A percentile compares a stretch with the other conserved stretches of the same genome.
These are phyloP conservation scores for Perccottus glenii DNA, from an alignment of 2,113 vertebrate genomes.

Conservation along the genomic window DNA sequence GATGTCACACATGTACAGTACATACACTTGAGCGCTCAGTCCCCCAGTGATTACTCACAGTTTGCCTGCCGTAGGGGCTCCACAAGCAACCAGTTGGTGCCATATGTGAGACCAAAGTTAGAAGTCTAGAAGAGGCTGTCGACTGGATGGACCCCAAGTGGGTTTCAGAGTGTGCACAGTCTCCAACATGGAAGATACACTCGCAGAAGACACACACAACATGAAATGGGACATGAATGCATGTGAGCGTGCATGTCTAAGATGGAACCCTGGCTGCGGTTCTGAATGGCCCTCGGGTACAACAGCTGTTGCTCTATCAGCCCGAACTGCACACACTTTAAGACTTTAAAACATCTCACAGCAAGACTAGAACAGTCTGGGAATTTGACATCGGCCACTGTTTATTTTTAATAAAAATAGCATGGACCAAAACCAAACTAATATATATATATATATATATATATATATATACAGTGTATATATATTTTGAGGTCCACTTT, in stretches of 20 bases:
- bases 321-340: slow-evolving; percentile 5
- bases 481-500: no score
- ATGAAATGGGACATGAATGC: slow-evolving; percentile 10
- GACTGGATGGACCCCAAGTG: slow-evolving; percentile 35
- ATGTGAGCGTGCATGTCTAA: slow-evolving; percentile 10
- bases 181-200: slow-evolving; percentile 19
- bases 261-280: slow-evolving; percentile 39
- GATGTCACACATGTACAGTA: neutral
- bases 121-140: slow-evolving; percentile 3
- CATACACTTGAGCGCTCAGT: neutral
- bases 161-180: slow-evolving; percentile 16
- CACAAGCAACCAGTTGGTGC: slow-evolving; percentile 18
- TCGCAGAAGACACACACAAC: slow-evolving; percentile 5
- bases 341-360: neutral
- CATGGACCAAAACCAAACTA: no score
- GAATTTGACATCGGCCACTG: neutral
- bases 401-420: neutral
- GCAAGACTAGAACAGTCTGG: neutral
- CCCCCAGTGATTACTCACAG: slow-evolving; percentile 31
- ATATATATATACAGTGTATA: no score
- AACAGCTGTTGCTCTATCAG: slow-evolving; percentile 60
- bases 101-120: slow-evolving; percentile 42
- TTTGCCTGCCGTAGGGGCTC: slow-evolving; percentile 19
- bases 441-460: no score
- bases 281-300: slow-evolving; percentile 38